A percentile compares a stretch with the other conserved stretches of the same genome.
Conservation (phyloP, 2,888 invertebrate genomes). For the Erebia aethiops region DNA sequence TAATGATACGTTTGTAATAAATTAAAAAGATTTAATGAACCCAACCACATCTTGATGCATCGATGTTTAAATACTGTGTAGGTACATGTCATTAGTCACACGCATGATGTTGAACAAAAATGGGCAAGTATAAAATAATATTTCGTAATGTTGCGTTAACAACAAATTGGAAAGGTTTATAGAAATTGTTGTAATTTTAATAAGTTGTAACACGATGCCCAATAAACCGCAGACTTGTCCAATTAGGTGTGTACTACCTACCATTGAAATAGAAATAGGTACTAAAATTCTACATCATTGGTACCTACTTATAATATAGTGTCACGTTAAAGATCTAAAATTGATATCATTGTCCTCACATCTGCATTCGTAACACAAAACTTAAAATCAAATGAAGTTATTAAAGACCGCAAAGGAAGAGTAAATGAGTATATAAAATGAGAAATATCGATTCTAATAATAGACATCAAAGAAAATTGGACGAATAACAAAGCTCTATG, state of each 20-base stretch:
- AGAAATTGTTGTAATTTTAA: background rate
- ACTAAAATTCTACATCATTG: too few relatives aligned
- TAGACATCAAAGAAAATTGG: constrained; percentile 7
- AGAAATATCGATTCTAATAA: constrained; percentile 16
- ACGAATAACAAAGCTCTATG: too few relatives aligned
- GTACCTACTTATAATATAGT: too few relatives aligned
- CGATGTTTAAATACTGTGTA: background rate
- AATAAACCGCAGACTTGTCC: too few relatives aligned
- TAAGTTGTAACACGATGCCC: background rate
- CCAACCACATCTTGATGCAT: background rate
- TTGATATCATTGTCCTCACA: background rate
- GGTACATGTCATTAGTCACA: background rate
- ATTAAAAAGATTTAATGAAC: constrained; percentile 10
- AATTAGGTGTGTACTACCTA: too few relatives aligned
- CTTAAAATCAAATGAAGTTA: background rate
- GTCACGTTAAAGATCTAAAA: background rate
- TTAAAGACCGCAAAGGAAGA: background rate
- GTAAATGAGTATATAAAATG: background rate
- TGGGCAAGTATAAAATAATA: background rate
- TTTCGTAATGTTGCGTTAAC: background rate
- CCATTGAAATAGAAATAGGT: too few relatives aligned
- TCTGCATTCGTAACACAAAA: background rate
- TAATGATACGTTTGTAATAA: constrained; percentile 17
- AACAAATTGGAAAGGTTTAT: background rate
- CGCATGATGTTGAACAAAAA: constrained; percentile 6